These are phyloP conservation scores for Garra rufa DNA, from an alignment of 2,113 vertebrate genomes.

Conservation along the genomic window DNA sequence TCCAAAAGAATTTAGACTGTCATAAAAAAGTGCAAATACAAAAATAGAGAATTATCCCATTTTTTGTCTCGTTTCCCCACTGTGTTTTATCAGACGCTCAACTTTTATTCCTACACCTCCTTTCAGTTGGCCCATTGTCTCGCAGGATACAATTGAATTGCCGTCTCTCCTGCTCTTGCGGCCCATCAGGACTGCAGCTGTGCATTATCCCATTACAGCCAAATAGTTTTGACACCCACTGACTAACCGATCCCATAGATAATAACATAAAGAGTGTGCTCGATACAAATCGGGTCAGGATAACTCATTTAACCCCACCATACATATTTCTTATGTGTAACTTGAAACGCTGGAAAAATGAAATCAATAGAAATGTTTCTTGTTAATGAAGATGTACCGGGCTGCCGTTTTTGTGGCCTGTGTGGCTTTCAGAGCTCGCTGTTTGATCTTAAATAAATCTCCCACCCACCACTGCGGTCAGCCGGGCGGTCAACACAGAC, in stretches of 20 bases:
- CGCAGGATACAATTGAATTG: conserved; percentile 52
- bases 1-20: no score
- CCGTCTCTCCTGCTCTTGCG: conserved; percentile 32
- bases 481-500: conserved; percentile 51
- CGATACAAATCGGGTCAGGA: conserved; percentile 88
- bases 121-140: conserved; percentile 48
- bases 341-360: conserved; percentile 89
- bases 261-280: conserved; percentile 86
- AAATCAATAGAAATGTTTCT: conserved; percentile 93
- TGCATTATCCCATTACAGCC: conserved; percentile 90
- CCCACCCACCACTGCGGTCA: conserved; percentile 55
- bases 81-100: neutral
- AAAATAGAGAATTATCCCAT: neutral
- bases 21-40: neutral
- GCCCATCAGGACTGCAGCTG: conserved; percentile 63
- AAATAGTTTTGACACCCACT: conserved; percentile 92
- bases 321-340: conserved; percentile 91
- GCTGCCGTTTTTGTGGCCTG: conserved; percentile 80
- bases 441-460: conserved; percentile 78
- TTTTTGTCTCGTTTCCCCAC: conserved; percentile 11
- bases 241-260: conserved; percentile 86
- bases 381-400: conserved; percentile 93
- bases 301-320: conserved; percentile 88
- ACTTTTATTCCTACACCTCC: conserved; percentile 39
- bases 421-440: conserved; percentile 81